Evolutionary conservation across 2,888 invertebrate species (phyloP).

Genomic region (Aquatica leii): DNA sequence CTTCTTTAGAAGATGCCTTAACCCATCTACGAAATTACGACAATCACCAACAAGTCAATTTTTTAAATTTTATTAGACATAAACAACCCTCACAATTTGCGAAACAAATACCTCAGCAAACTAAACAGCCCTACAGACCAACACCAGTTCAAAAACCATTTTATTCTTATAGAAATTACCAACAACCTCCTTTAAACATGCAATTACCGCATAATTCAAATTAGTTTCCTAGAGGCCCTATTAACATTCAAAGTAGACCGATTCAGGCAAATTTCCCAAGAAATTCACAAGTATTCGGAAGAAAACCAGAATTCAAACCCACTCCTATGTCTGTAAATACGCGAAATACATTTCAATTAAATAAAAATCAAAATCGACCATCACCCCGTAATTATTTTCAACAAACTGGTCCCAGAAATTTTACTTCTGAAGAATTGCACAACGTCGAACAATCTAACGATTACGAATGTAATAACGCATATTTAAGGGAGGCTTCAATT

Average conservation of each 20-base stretch:
- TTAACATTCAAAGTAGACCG: conserved; percentile 13
- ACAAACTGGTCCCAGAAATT: background rate
- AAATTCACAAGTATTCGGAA: conserved; percentile 15
- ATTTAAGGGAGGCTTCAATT: too few relatives aligned
- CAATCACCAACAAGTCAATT: background rate
- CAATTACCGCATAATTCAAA: too few relatives aligned
- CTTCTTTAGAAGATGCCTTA: background rate
- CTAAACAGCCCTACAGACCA: too few relatives aligned
- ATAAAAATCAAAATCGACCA: background rate
- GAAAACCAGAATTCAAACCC: too few relatives aligned
- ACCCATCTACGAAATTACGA: conserved; percentile 3
- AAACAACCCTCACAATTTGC: too few relatives aligned
- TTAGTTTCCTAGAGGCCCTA: conserved; percentile 9
- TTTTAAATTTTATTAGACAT: too few relatives aligned
- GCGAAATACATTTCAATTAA: background rate
- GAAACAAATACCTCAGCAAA: too few relatives aligned
- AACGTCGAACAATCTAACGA: too few relatives aligned
- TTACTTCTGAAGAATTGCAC: background rate
- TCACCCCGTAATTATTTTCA: background rate
- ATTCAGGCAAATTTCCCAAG: conserved; percentile 11
- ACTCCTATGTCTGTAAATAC: background rate
- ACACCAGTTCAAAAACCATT: too few relatives aligned
- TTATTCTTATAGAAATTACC: too few relatives aligned
- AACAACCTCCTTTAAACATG: too few relatives aligned
- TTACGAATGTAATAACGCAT: too few relatives aligned